Conservation (phyloP, 2,113 vertebrate species). For the Myotis yumanensis region DNA sequence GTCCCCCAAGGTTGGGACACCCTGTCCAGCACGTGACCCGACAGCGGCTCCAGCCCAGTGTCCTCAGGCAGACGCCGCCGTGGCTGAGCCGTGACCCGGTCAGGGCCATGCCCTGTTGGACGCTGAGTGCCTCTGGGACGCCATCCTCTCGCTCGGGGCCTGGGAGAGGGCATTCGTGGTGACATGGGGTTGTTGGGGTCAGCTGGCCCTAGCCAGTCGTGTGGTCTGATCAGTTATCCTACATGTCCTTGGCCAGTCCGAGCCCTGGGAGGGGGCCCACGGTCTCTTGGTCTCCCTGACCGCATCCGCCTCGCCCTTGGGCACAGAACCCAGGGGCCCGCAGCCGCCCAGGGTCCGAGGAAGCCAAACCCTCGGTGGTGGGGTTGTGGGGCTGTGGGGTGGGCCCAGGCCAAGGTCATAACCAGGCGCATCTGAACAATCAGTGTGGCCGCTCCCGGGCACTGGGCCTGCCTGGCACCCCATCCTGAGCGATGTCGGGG, state of each 20-base stretch:
- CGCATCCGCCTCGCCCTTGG: not conserved
- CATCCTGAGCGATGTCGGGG: not conserved
- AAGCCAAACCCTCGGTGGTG: not conserved
- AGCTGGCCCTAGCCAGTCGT: not conserved
- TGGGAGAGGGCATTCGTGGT: not conserved
- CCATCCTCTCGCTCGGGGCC: not conserved
- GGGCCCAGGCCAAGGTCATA: not conserved
- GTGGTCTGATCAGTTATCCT: not conserved
- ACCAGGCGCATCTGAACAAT: not conserved
- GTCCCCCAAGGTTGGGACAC: not conserved
- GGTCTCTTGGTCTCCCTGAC: not conserved
- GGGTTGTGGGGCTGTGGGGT: not conserved
- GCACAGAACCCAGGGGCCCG: not conserved
- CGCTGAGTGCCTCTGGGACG: accelerated
- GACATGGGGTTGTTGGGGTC: accelerated
- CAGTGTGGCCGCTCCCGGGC: not conserved
- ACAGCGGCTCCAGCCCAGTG: not conserved
- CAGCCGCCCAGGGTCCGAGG: accelerated
- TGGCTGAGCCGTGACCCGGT: not conserved
- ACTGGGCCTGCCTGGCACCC: not conserved
- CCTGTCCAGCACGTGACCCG: accelerated
- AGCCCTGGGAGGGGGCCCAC: not conserved
- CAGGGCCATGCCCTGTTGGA: accelerated
- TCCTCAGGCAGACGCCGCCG: not conserved
- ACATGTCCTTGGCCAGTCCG: not conserved